Conservation (phyloP, 2,888 invertebrate genomes). For the Malthinus seriepunctatus region DNA sequence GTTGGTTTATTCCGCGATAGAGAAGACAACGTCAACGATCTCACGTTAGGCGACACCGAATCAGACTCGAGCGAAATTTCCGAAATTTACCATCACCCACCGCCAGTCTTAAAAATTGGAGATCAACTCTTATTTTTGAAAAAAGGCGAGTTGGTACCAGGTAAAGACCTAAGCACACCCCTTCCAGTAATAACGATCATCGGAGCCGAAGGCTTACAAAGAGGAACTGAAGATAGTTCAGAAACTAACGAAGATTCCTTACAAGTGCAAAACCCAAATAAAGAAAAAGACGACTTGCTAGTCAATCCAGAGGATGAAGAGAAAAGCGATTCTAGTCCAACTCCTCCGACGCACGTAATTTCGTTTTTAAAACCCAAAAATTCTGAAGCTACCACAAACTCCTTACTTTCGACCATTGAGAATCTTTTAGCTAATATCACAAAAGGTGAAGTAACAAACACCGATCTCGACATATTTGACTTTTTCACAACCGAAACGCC, state of each 20-base stretch:
- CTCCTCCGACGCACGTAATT: conserved; percentile 5
- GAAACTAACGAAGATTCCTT: conserved; percentile 35
- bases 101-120: conserved; percentile 51
- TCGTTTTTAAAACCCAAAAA: conserved; percentile 18
- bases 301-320: conserved; percentile 21
- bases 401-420: conserved; percentile 4
- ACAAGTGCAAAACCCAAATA: conserved; percentile 21
- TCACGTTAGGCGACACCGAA: conserved; percentile 40
- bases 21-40: conserved; percentile 8
- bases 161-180: conserved; percentile 49
- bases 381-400: conserved; percentile 4
- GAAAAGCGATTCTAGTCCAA: not conserved
- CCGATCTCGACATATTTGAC: too few relatives aligned
- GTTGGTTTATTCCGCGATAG: not conserved
- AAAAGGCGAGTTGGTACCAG: conserved; percentile 47
- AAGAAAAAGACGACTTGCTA: conserved; percentile 35
- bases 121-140: conserved; percentile 52
- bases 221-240: conserved; percentile 45
- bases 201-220: conserved; percentile 55
- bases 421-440: not conserved
- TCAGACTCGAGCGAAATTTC: conserved; percentile 50
- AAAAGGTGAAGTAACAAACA: not conserved
- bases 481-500: too few relatives aligned
- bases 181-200: conserved; percentile 53
- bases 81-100: conserved; percentile 49